phyloP scores from a whole-genome alignment of 1,140 invertebrate species.

The Penaeus indicus region DNA sequence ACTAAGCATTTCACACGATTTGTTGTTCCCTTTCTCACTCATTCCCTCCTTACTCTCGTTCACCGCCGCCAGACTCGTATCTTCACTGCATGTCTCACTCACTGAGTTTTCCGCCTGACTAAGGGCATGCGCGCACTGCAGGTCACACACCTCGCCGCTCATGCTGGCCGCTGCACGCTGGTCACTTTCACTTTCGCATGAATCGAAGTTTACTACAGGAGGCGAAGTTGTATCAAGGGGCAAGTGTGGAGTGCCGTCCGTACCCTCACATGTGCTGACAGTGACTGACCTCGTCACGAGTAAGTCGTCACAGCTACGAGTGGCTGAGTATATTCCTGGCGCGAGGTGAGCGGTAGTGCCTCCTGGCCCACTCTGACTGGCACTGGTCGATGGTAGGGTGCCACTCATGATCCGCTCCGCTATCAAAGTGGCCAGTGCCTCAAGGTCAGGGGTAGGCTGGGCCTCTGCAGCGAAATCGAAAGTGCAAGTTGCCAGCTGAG shows the following conservation, averaged over 20 bases:
- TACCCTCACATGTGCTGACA: not conserved
- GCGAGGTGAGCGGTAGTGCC: conserved; percentile 19
- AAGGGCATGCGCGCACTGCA: not conserved
- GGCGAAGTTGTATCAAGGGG: not conserved
- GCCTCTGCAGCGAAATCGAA: conserved; percentile 50
- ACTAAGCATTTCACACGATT: not conserved
- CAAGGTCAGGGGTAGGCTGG: conserved; percentile 60
- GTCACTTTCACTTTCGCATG: conserved; percentile 47
- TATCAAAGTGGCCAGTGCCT: conserved; percentile 58
- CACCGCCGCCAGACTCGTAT: not conserved
- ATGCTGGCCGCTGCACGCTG: conserved; percentile 2
- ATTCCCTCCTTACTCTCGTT: not conserved
- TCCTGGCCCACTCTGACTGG: conserved; percentile 40
- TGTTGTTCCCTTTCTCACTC: not conserved
- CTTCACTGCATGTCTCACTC: not conserved
- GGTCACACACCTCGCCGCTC: conserved; percentile 11
- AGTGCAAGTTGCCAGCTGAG: conserved; percentile 30
- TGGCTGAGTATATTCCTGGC: not conserved
- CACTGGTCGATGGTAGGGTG: conserved; percentile 39
- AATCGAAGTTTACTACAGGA: not conserved
- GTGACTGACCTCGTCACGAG: conserved; percentile 29
- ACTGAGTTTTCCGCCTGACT: not conserved
- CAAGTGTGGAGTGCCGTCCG: not conserved
- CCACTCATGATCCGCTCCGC: conserved; percentile 59
- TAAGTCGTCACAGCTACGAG: conserved; percentile 19